phyloP scores from a whole-genome alignment of 2,113 vertebrate genomes.

The Desmodus rotundus region DNA sequence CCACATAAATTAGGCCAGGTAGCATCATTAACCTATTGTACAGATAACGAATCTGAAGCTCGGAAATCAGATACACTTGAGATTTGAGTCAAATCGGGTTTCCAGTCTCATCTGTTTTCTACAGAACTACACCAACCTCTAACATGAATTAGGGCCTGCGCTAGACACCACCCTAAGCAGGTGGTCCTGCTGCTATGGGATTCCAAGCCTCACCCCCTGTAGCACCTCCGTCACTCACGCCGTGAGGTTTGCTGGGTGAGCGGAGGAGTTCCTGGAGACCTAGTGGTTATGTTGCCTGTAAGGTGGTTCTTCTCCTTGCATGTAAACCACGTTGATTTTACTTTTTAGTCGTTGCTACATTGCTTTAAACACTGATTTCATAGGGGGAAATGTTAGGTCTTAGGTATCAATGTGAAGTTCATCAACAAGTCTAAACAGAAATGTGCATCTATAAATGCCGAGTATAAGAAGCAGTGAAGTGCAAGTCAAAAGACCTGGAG shows the following conservation, averaged over 20 bases:
- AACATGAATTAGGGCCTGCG: neutral
- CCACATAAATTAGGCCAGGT: neutral
- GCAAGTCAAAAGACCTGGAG: neutral
- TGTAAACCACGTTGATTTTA: neutral
- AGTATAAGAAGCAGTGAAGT: neutral
- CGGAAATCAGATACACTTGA: neutral
- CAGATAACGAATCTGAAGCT: neutral
- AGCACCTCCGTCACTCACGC: neutral
- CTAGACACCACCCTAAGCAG: neutral
- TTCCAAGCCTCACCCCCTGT: neutral
- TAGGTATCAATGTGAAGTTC: neutral
- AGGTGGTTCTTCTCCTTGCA: neutral
- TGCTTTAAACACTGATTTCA: conserved; percentile 4
- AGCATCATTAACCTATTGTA: neutral
- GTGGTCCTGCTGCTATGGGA: neutral
- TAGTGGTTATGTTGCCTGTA: neutral
- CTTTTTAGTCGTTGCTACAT: neutral
- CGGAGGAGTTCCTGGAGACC: neutral
- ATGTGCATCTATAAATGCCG: neutral
- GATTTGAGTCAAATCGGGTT: neutral
- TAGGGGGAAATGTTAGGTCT: neutral
- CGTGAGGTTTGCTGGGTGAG: neutral
- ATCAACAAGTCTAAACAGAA: neutral
- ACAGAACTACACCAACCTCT: neutral
- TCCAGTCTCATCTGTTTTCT: neutral